phyloP scores from a whole-genome alignment of 2,888 invertebrate species.

The Sphinx pinastri region DNA sequence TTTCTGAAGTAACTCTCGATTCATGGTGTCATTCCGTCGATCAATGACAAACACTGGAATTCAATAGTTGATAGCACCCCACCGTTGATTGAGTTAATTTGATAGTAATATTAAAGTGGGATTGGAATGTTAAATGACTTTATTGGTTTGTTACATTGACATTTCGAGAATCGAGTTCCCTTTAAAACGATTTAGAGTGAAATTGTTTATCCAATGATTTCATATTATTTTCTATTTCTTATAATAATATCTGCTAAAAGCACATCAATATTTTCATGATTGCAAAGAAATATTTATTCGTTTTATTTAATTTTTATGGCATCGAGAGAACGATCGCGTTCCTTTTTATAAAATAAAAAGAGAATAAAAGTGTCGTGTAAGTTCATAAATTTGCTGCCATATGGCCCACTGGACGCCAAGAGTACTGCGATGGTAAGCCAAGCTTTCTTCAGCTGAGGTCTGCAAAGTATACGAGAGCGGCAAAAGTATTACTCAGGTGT shows the following conservation, averaged over 20 bases:
- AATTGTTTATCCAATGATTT: no score
- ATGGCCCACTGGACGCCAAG: no score
- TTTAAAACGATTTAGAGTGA: neutral
- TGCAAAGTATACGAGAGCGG: no score
- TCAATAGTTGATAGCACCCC: neutral
- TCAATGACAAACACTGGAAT: neutral
- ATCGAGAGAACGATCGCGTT: no score
- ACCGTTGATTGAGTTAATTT: neutral
- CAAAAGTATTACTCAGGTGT: no score
- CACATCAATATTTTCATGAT: no score
- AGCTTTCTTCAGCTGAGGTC: no score
- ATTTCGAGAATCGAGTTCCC: neutral
- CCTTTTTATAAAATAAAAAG: no score
- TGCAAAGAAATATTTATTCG: neutral
- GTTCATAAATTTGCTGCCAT: no score
- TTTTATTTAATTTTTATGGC: neutral
- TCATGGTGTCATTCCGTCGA: neutral
- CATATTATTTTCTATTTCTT: no score
- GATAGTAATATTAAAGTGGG: slow-evolving; percentile 34
- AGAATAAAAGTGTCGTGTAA: no score
- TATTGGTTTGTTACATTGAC: neutral
- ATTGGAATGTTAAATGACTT: slow-evolving; percentile 40
- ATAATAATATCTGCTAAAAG: neutral
- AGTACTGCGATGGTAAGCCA: no score
- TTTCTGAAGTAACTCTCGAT: neutral